These are phyloP conservation scores for Platycheirus rosarum DNA, from an alignment of 2,888 invertebrate genomes.

Conservation along the genomic window DNA sequence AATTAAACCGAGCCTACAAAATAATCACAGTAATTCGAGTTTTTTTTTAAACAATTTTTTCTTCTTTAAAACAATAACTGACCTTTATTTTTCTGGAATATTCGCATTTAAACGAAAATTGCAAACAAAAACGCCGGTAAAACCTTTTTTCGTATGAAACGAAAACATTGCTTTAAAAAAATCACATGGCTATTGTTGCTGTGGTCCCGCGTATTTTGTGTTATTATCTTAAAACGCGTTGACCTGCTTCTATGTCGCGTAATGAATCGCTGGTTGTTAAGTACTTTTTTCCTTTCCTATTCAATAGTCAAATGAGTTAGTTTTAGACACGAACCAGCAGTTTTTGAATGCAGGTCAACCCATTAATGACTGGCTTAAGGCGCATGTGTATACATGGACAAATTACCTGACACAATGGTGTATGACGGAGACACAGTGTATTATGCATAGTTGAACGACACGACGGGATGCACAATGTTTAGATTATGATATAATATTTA, in stretches of 20 bases:
- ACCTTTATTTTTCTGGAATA: neutral
- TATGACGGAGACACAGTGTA: constrained; percentile 39
- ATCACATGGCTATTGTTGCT: constrained; percentile 50
- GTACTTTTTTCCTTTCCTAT: constrained; percentile 14
- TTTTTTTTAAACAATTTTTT: no score
- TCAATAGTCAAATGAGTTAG: constrained; percentile 27
- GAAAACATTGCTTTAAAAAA: constrained; percentile 50
- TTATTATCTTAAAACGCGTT: constrained; percentile 68
- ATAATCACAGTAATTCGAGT: no score
- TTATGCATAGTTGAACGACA: neutral
- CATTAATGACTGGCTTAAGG: constrained; percentile 41
- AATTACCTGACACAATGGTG: constrained; percentile 65
- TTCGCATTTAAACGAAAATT: constrained; percentile 6
- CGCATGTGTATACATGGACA: constrained; percentile 20
- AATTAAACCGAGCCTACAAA: no score
- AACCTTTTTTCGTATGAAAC: constrained; percentile 33
- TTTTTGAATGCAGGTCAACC: constrained; percentile 60
- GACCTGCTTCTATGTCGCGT: constrained; percentile 69
- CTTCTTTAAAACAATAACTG: no score
- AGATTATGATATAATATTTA: constrained; percentile 24
- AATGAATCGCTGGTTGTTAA: constrained; percentile 48
- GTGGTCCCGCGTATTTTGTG: constrained; percentile 50
- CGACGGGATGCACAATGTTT: neutral
- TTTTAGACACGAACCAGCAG: constrained; percentile 65
- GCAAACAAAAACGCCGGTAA: constrained; percentile 11